phyloP scores from a whole-genome alignment of 2,888 invertebrate species.

The Drosophila siamana region DNA sequence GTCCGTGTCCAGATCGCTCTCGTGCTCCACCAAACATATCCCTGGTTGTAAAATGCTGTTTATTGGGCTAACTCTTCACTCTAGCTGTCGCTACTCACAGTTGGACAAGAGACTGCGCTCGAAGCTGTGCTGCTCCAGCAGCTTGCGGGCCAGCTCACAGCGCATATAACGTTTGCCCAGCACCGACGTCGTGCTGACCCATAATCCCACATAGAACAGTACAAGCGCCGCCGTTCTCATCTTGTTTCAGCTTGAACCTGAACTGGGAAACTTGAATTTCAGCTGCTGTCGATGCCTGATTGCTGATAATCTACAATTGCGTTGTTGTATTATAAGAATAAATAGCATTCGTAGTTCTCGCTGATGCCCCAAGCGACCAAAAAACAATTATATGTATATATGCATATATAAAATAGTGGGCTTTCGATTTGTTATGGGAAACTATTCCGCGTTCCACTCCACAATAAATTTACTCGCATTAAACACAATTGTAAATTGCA shows the following conservation, averaged over 20 bases:
- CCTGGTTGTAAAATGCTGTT: conserved; percentile 51
- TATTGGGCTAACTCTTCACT: not conserved
- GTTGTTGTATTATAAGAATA: conserved; percentile 26
- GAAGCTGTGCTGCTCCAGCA: conserved; percentile 76
- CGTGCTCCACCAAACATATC: conserved; percentile 86
- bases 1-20: conserved; percentile 88
- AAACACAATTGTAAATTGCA: not conserved
- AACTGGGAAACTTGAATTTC: conserved; percentile 10
- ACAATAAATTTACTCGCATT: no score
- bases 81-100: conserved; percentile 66
- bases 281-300: conserved; percentile 1
- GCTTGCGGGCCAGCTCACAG: conserved; percentile 79
- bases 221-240: conserved; percentile 54
- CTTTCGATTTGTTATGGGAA: not conserved
- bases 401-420: not conserved
- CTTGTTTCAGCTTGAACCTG: conserved; percentile 42
- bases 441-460: not conserved
- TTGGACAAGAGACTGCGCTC: conserved; percentile 81
- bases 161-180: conserved; percentile 71
- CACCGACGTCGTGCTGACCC: conserved; percentile 32
- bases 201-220: conserved; percentile 37
- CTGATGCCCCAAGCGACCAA: not conserved
- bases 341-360: conserved; percentile 5
- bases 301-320: conserved; percentile 50
- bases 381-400: not conserved